Evolutionary conservation across 2,797 vertebrate genomes (phyloP).

Genomic region (Pseudochirops corinnae): DNA sequence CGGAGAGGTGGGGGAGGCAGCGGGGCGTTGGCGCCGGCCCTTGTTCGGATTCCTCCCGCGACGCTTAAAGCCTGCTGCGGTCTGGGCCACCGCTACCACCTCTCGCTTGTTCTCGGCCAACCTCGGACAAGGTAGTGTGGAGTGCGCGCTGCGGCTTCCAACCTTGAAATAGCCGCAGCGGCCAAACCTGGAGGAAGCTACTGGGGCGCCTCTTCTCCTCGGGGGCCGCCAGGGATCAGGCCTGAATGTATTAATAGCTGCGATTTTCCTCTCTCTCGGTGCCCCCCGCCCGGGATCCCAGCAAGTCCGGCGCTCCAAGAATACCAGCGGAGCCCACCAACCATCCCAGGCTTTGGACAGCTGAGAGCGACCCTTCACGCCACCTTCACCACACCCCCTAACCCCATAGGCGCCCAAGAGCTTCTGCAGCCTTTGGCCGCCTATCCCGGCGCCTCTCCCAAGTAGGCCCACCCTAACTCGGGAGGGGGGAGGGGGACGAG

Average conservation of each 20-base stretch:
- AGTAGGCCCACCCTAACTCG: constrained; percentile 45
- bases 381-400: not conserved
- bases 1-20: not conserved
- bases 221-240: not conserved
- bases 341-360: not conserved
- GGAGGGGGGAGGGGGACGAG: constrained; percentile 10
- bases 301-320: not conserved
- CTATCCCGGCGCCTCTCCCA: not conserved
- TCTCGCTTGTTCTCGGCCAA: not conserved
- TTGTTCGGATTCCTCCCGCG: not conserved
- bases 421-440: not conserved
- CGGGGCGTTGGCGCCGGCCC: not conserved
- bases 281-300: not conserved
- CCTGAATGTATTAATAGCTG: not conserved
- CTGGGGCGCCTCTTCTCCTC: not conserved
- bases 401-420: constrained; percentile 29
- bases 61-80: not conserved
- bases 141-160: not conserved
- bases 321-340: not conserved
- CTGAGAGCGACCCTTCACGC: not conserved
- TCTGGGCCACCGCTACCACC: not conserved
- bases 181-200: not conserved
- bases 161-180: not conserved
- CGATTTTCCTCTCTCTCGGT: not conserved
- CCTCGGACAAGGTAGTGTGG: not conserved